Conservation (phyloP, 2,888 invertebrate genomes). For the Dynastes grantii region DNA sequence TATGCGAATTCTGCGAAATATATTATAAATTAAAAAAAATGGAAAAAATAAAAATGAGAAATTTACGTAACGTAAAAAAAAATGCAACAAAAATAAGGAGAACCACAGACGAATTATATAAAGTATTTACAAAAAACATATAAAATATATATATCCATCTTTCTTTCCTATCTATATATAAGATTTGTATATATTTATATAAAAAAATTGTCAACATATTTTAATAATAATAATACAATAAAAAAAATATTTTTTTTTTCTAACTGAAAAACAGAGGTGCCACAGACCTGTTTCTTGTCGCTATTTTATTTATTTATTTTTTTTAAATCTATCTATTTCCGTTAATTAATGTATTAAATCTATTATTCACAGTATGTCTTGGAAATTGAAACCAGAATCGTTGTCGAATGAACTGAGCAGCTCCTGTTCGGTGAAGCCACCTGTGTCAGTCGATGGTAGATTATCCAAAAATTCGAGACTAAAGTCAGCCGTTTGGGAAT, state of each 20-base stretch:
- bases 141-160: conserved; percentile 44
- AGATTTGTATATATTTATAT: conserved; percentile 65
- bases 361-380: conserved; percentile 58
- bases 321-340: too few relatives aligned
- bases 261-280: neutral
- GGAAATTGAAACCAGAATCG: conserved; percentile 78
- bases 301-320: too few relatives aligned
- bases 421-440: conserved; percentile 86
- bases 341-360: neutral
- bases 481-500: conserved; percentile 77
- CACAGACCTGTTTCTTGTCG: too few relatives aligned
- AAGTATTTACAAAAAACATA: conserved; percentile 54
- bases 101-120: conserved; percentile 59
- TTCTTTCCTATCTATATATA: conserved; percentile 39
- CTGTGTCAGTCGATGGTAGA: conserved; percentile 83
- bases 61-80: conserved; percentile 55
- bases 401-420: conserved; percentile 88
- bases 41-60: conserved; percentile 34
- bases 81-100: conserved; percentile 60
- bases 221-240: conserved; percentile 49
- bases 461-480: conserved; percentile 90
- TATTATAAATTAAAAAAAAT: conserved; percentile 31
- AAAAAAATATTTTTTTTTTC: neutral
- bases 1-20: conserved; percentile 23
- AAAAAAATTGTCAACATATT: conserved; percentile 61